Percentiles rank a stretch among this genome's conserved stretches.
Evolutionary conservation across 2,113 vertebrate species (phyloP).

Genomic region (Tringa solitaria): DNA sequence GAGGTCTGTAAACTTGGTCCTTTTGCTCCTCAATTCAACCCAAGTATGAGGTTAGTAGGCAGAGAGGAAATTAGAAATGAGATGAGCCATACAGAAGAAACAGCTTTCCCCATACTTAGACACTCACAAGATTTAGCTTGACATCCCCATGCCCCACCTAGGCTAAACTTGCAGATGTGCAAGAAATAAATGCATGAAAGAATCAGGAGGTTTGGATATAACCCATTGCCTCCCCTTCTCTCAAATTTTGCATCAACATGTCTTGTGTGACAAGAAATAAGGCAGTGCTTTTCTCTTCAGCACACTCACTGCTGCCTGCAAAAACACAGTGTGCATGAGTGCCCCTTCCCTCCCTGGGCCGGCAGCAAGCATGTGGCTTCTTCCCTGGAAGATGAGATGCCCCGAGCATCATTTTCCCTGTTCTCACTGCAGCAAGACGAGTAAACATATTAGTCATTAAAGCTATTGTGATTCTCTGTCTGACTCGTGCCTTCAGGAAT

Average conservation of each 20-base stretch:
- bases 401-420: neutral
- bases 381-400: neutral
- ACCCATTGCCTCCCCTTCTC: neutral
- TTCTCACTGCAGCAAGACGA: neutral
- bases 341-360: neutral
- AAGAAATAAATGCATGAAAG: neutral
- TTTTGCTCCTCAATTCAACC: neutral
- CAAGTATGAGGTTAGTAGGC: neutral
- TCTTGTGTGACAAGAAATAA: neutral
- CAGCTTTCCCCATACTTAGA: neutral
- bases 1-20: neutral
- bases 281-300: neutral
- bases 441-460: conserved; percentile 47
- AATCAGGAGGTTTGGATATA: accelerated
- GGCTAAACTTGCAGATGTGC: neutral
- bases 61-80: neutral
- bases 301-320: neutral
- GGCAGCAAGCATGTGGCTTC: neutral
- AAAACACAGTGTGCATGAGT: neutral
- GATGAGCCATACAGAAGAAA: neutral
- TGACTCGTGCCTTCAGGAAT: conserved; percentile 56
- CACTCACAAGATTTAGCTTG: neutral
- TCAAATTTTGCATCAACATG: neutral
- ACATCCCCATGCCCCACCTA: neutral
- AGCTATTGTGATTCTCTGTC: conserved; percentile 29